phyloP scores from a whole-genome alignment of 1,140 invertebrate species.

The Schlechtendalia chinensis region DNA sequence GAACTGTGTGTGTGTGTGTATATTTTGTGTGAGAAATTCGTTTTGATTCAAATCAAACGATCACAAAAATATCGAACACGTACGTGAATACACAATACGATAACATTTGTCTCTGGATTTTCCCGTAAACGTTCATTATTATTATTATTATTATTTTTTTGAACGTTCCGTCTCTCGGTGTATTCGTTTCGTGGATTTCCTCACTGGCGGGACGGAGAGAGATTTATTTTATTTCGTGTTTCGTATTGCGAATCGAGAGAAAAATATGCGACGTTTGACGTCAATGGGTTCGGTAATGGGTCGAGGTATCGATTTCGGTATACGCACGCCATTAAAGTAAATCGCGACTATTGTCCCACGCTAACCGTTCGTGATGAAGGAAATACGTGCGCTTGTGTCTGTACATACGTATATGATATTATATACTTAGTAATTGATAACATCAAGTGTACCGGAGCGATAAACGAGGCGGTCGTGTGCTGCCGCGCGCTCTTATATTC shows the following conservation, averaged over 20 bases:
- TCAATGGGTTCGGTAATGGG: neutral
- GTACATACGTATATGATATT: neutral
- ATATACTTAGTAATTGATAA: conserved; percentile 32
- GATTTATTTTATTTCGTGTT: neutral
- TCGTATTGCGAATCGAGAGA: neutral
- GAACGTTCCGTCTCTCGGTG: too few species aligned
- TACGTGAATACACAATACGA: too few species aligned
- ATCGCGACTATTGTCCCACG: neutral
- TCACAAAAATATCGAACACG: too few species aligned
- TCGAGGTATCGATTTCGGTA: neutral
- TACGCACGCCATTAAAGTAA: neutral
- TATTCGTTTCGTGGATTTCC: too few species aligned
- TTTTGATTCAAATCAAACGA: too few species aligned
- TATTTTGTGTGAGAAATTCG: too few species aligned
- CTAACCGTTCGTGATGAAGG: neutral
- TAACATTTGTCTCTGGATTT: too few species aligned
- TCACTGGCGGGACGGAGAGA: too few species aligned
- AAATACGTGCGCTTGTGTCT: neutral
- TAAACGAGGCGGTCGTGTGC: conserved; percentile 34
- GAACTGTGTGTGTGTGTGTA: too few species aligned
- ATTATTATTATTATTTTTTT: too few species aligned
- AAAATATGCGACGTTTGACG: neutral
- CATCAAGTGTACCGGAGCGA: conserved; percentile 34
- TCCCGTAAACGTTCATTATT: too few species aligned
- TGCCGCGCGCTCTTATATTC: neutral